Percentiles rank a stretch among this genome's conserved stretches.
phyloP scores from a whole-genome alignment of 2,797 vertebrate species.

The Periparus ater region DNA sequence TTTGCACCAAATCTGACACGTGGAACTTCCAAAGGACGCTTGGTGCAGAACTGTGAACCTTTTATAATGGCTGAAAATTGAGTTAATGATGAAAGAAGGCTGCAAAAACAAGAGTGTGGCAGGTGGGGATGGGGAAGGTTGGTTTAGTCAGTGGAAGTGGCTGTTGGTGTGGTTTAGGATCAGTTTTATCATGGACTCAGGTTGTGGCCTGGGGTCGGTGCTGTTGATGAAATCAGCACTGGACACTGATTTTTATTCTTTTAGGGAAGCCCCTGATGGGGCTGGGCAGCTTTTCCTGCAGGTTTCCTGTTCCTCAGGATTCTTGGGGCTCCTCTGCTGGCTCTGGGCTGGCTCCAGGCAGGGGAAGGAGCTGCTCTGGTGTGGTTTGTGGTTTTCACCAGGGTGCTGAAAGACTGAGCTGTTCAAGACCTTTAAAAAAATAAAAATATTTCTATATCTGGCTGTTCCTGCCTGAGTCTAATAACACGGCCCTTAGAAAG shows the following conservation, averaged over 20 bases:
- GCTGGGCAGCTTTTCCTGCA: neutral
- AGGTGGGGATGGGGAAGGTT: neutral
- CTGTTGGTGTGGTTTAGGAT: neutral
- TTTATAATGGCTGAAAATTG: neutral
- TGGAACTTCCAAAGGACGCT: neutral
- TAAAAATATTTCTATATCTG: neutral
- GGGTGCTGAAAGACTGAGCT: neutral
- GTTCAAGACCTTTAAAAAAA: neutral
- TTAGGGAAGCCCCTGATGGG: fast-evolving
- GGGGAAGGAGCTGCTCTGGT: neutral
- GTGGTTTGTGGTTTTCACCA: neutral
- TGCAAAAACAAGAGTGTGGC: neutral
- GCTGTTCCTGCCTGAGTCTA: conserved; percentile 20
- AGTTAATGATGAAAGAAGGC: neutral
- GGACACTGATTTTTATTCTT: neutral
- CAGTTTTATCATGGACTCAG: fast-evolving
- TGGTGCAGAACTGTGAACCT: neutral
- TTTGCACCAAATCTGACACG: neutral
- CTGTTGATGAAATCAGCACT: fast-evolving
- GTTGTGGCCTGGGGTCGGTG: fast-evolving
- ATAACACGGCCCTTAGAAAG: conserved; percentile 61
- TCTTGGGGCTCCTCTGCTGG: neutral
- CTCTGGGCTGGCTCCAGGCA: neutral
- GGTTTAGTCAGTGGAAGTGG: neutral
- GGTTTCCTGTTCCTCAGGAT: fast-evolving